Base-by-base conservation (phyloP, 2,888 invertebrate species). In the Lithosia quadra region DNA sequence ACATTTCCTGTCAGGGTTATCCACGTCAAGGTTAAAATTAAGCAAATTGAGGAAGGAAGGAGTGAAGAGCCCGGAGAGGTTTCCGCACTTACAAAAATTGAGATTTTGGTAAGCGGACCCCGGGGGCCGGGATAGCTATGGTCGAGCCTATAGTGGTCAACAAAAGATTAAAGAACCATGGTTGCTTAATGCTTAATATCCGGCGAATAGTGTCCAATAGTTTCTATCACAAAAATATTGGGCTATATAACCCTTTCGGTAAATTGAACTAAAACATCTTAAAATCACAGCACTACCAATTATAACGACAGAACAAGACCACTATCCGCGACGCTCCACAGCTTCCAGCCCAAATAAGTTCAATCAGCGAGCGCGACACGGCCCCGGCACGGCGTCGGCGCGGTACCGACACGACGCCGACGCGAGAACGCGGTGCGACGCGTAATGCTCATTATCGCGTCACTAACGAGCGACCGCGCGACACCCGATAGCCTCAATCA, bases 401-500 rank as follows among this genome's bases (percentile, higher is more conserved):
- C 55, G n/a, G 8, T 8, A 15, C 21, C 33, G 63, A 9, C 21
- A 13, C 33, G 63, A 53, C 21, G 53, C 33, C 62, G 22, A 15
- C 13, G 28, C 21, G 28, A 49, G 49, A 24, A 10, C 28, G 62
- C 71, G 69, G 59, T 34, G 63, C 63, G 67, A 60, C 71, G 68
- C 72, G 77, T 78, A 76, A 80, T 84, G 84, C 87, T 87, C 89
- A 88, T 90, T 89, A 90, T 77, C 84, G 83, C 78, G 83, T 74
- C 82, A 74, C 82, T 87, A 89, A 88, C 90, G 88, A 88, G 86
- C 85, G 79, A 78, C 83, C 76, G 74, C 79, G 80, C 71, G 65
- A 71, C 78, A 75, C 77, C 67, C 80, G 83, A 88, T 85, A 88
- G 77, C 83, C 81, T 85, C 88, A 87, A 87, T 80, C 83, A 74